Conservation (phyloP, 2,888 invertebrate species). For the Drosophila cracens region DNA sequence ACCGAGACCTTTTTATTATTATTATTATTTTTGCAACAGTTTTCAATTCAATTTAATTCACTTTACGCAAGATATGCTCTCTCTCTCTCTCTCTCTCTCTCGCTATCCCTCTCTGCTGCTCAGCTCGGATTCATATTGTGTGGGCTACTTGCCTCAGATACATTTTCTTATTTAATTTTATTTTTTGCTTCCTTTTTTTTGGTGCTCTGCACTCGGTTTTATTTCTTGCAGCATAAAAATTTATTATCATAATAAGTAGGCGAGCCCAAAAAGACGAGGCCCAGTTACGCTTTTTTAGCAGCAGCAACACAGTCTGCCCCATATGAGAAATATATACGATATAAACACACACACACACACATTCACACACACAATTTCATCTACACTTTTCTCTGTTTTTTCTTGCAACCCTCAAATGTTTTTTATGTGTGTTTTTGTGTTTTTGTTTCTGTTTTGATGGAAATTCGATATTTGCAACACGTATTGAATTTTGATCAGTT, state of each 20-base stretch:
- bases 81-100: background rate
- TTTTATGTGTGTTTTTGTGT: constrained; percentile 63
- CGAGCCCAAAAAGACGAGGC: constrained; percentile 48
- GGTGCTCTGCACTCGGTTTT: constrained; percentile 61
- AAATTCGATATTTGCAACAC: constrained; percentile 79
- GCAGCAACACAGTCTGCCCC: constrained; percentile 11
- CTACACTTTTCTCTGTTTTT: constrained; percentile 14
- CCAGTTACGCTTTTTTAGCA: constrained; percentile 34
- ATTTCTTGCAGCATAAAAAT: constrained; percentile 76
- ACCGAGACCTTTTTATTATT: constrained; percentile 40
- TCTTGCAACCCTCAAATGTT: constrained; percentile 68
- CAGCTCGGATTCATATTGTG: constrained; percentile 22
- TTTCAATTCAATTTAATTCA: constrained; percentile 80
- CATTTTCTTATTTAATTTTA: constrained; percentile 66
- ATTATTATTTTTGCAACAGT: constrained; percentile 54
- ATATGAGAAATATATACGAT: constrained; percentile 28
- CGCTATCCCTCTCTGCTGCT: background rate
- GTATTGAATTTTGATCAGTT: constrained; percentile 80
- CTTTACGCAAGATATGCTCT: constrained; percentile 48
- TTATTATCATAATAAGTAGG: constrained; percentile 78
- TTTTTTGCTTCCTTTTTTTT: constrained; percentile 14
- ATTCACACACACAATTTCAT: background rate
- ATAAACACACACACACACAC: background rate
- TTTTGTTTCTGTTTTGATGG: constrained; percentile 75
- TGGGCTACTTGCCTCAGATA: constrained; percentile 54